Evolutionary conservation across 1,140 invertebrate species (phyloP), one percentile per base, ranked within the genome.

Genomic region (Centruroides sculpturatus): DNA sequence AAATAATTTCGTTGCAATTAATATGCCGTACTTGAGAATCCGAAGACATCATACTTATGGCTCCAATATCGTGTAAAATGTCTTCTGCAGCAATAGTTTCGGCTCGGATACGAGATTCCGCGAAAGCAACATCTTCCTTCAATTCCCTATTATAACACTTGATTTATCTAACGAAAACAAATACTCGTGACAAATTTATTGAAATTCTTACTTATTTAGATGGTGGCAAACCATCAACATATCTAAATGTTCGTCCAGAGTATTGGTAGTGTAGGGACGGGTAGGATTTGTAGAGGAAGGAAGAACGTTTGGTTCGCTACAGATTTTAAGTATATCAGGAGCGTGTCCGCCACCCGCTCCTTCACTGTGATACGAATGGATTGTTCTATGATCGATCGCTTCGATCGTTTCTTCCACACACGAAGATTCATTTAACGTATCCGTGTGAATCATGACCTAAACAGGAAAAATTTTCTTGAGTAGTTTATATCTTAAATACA

Each of bases 71-170:
- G 62, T 76, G 74, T 3, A 76, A 63, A 47, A 75, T 70, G 60
- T 75, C 73, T 64, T 76, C 74, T 0, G 74, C 73, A 0, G 73
- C 72, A 46, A 75, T 74, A 3, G 73, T 75, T 64, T 74, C 73
- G 0, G 70, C 70, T n/a, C 73, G 61, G 46, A 75, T 75, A 47
- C 73, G 65, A 6, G 72, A 74, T 57, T 74, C 73, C 0, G 73
- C 73, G 62, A 75, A 73, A 0, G 72, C 69, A 7, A 74, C 66
- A 59, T 75, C 73, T 59, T 74, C 73, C 61, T 69, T 70, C 11
- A 74, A 59, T 59, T 74, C 73, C 59, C 73, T 74, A 56, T 13
- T 60, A 23, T 48, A 58, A 35, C 41, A 51, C 51, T 53, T 3
- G 41, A 6, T 41, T 6, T 41, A 41, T 23, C 23, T 23, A 23